Base-by-base conservation (phyloP, 1,140 invertebrate genomes). In the Macrotrachela quadricornifera region DNA sequence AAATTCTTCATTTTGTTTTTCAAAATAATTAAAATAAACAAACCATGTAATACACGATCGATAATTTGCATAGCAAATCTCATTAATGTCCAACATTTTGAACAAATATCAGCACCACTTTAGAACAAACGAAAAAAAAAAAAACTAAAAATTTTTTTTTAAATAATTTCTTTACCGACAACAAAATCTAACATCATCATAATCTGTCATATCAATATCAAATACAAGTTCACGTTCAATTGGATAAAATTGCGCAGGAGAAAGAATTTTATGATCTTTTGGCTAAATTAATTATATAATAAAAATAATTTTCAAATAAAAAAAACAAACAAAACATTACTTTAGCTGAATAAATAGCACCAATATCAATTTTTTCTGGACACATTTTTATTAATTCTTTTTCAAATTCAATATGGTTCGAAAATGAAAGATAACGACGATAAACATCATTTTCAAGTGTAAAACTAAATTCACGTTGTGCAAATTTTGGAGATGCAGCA, bases 131-230 rank as follows among this genome's bases (percentile, higher is more conserved):
- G 1, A 15, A 21, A 13, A 38, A 15, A 6, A 30, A 8, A 30
- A 30, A 30, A 30, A 30, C 2, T 47, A 6, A 14, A 15, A 3
- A 1, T 6, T 16, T 47, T 15, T 17, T 6, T 4, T 47, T 3
- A 30, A 8, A 30, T 4, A 30, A 30, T 30, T 4, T 30, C 21
- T 30, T 36, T 15, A 10, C 21, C 41, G 41, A 60, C 74, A 75
- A 68, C 90, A 96, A 48, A 76, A 83, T 66, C 92, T 73, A 2
- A 97, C 79, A 64, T 92, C 85, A 76, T 97, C 91, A 72, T 97
- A 99, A 73, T 97, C 94, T 47, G 91, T 95, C 76, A 99, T 83
- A 76, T 99, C 92, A 63, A 99, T 97, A 79, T 99, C 94, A 74
- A 97, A 92, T 2, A 97, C 86, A 13, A 96, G 69, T 73, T 99